Base-by-base conservation (phyloP, 1,140 invertebrate genomes). In the Tetramorium alpestre region DNA sequence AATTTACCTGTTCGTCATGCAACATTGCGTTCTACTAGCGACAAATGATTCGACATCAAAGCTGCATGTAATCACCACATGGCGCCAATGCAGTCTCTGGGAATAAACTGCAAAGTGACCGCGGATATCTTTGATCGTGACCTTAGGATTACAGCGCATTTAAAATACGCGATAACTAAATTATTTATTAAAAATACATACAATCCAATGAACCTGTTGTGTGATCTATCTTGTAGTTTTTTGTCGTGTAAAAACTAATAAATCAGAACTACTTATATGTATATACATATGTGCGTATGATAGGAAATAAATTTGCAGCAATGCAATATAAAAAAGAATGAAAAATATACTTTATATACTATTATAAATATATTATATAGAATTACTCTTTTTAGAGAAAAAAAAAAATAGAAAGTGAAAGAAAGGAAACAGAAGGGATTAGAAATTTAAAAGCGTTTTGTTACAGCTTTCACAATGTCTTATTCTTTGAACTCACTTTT, bases 1-100 rank as follows among this genome's bases (percentile, higher is more conserved):
- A 38, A 64, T 77, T 80, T 78, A 44, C 28, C 49, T 54, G 18
- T 25, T 51, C 11, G 33, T 76, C 73, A 60, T 58, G 16, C n/a
- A 75, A 33, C 38, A 28, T 47, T 77, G 6, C 44, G 11, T 78
- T 65, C 33, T 65, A 51, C 18, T 41, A 18, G 7, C 58, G 41
- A 76, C 38, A 76, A 76, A 44, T 60, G 16, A 65, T 44, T 78
- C 60, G 8, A 64, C 16, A 11, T 16, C 7, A 49, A 16, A 22
- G 18, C 18, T 38, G 25, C 18, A 25, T 49, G 44, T 51, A 49
- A 0, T 22, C n/a, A 44, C 4, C 76, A 51, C 25, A 49, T 64
- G 16, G 41, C 41, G 73, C 22, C 47, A 76, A 76, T 49, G 6
- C 25, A 38, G 25, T 72, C 69, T 72, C 49, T 18, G 2, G 16